These are phyloP conservation scores for Acanthiza pusilla DNA, from an alignment of 2,797 vertebrate genomes.

Conservation along the genomic window DNA sequence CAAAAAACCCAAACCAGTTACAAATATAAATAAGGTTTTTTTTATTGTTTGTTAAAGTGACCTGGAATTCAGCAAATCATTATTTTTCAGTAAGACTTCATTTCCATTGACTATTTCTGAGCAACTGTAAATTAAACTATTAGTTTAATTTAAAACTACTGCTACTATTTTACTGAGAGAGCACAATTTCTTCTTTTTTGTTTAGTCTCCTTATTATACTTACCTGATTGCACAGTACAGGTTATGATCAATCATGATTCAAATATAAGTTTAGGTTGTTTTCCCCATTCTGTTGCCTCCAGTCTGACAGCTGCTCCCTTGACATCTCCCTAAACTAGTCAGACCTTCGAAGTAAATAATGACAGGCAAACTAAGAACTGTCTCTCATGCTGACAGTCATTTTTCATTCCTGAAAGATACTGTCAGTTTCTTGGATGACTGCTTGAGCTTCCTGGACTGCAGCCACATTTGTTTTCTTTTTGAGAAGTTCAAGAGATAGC, in stretches of 20 bases:
- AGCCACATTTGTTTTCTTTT: background rate
- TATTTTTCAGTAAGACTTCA: background rate
- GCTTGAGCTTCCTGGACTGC: background rate
- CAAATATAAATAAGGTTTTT: background rate
- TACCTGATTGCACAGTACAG: background rate
- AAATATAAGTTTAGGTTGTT: background rate
- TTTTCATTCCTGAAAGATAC: constrained; percentile 34
- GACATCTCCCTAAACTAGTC: background rate
- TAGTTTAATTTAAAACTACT: background rate
- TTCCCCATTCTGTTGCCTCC: background rate
- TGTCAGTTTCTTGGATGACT: constrained; percentile 27
- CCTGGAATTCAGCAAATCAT: background rate
- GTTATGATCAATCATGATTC: background rate
- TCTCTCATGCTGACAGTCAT: constrained; percentile 42
- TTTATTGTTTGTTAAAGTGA: background rate
- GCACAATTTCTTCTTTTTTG: background rate
- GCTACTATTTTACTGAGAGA: background rate
- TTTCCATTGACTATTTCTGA: background rate
- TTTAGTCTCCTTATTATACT: background rate
- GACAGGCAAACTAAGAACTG: constrained; percentile 26
- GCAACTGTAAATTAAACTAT: background rate
- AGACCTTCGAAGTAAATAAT: constrained; percentile 34
- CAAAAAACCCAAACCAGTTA: background rate
- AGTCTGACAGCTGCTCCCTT: background rate
- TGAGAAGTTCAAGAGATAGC: background rate